Conservation (phyloP, 2,113 vertebrate species). For the Urocolius indicus region DNA sequence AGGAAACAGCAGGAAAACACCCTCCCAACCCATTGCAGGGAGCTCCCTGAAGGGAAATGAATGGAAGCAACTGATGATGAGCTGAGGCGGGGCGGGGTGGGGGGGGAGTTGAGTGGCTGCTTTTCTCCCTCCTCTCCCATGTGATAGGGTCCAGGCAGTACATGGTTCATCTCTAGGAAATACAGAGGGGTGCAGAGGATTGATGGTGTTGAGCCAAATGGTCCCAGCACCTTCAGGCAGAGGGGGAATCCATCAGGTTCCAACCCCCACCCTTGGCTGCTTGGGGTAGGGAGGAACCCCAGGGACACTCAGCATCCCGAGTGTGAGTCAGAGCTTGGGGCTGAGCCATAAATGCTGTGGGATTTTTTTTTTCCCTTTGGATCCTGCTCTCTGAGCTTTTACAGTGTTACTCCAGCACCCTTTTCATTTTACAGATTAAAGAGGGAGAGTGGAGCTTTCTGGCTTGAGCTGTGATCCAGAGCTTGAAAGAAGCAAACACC, state of each 20-base stretch:
- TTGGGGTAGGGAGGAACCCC: not conserved
- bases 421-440: not conserved
- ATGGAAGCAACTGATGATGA: not conserved
- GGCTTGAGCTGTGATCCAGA: not conserved
- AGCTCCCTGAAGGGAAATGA: not conserved
- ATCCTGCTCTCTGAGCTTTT: not conserved
- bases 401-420: fast-evolving
- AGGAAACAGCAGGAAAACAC: not conserved
- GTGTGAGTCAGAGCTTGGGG: not conserved
- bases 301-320: not conserved
- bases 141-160: fast-evolving
- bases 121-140: too few relatives aligned
- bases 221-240: too few relatives aligned
- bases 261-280: not conserved
- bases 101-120: too few relatives aligned
- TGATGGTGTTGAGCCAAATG: not conserved
- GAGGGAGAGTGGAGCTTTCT: not conserved
- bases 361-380: not conserved
- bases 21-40: not conserved
- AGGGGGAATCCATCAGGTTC: too few relatives aligned
- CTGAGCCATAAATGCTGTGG: fast-evolving
- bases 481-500: not conserved
- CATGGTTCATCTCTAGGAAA: not conserved
- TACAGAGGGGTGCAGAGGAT: not conserved
- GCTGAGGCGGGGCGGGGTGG: not conserved